Evolutionary conservation across 2,113 vertebrate species (phyloP), one percentile per base, ranked within the genome.

Genomic region (Syngnathus floridae): DNA sequence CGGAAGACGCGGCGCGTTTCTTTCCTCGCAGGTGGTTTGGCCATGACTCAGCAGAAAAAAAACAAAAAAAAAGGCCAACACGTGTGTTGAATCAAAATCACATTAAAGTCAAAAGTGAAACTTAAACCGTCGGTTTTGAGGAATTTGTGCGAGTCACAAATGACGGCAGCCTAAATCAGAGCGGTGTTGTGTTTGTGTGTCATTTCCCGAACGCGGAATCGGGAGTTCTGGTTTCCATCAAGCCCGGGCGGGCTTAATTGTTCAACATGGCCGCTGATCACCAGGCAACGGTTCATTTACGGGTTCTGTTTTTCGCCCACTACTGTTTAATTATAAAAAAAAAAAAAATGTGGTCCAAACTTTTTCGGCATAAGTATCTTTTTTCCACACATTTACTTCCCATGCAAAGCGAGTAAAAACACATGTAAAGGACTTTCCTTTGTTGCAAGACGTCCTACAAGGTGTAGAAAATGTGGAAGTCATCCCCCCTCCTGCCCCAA

Each of bases 71-170:
- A 40, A 21, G 7, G 46, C 5, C 40, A 12, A 72, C 85, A 88
- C 83, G 74, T 81, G 87, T 71, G 64, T 80, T 67, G 62, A 78
- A 83, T 83, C 77, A 81, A n/a, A 65, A 62, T 76, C 66, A 1
- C 40, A 66, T 80, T 75, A 68, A 78, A 75, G 19, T 55, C 65
- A 54, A 65, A 70, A 83, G 66, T 62, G 61, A 69, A 75, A 85
- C 72, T 73, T 65, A 41, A 74, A 68, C 65, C 37, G 10, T 41
- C 19, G 9, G 36, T 54, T 54, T 22, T 4, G 19, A 49, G 48
- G 48, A 49, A 49, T 49, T n/a, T 7, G 13, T 14, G 22, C 11
- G 11, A 14, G 11, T 14, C 22, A 12, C 21, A 31, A 14, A 37
- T 58, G 56, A 38, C 56, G 36, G 45, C 36, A 48, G 73, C n/a